Conservation (phyloP, 2,113 vertebrate genomes). For the Laterallus jamaicensis region DNA sequence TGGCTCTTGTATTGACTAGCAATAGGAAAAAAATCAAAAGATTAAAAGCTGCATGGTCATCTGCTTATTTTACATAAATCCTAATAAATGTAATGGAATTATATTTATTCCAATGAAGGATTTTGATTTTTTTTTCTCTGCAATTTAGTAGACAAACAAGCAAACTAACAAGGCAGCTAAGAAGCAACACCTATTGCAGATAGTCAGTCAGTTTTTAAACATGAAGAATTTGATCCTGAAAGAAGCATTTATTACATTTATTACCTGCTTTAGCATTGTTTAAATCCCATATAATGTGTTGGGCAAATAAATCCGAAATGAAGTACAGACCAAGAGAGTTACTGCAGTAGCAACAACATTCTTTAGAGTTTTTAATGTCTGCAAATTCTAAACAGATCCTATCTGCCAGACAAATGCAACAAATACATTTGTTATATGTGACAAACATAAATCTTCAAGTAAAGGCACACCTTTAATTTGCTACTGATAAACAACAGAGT, state of each 20-base stretch:
- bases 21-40: background rate
- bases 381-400: background rate
- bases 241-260: background rate
- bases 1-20: background rate
- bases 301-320: background rate
- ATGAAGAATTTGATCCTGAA: background rate
- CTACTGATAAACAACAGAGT: background rate
- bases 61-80: background rate
- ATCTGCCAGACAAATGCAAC: background rate
- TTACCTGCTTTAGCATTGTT: background rate
- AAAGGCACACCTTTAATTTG: slow-evolving; percentile 19
- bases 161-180: background rate
- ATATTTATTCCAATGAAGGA: background rate
- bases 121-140: background rate
- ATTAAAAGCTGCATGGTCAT: background rate
- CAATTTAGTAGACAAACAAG: background rate
- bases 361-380: background rate
- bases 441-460: slow-evolving; percentile 2
- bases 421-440: background rate
- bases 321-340: background rate
- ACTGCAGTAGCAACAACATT: background rate
- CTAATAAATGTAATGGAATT: background rate
- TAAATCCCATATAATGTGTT: background rate
- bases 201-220: background rate
- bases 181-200: background rate